These are phyloP conservation scores for Drosophila suzukii DNA, from an alignment of 1,140 invertebrate species.

Conservation along the genomic window DNA sequence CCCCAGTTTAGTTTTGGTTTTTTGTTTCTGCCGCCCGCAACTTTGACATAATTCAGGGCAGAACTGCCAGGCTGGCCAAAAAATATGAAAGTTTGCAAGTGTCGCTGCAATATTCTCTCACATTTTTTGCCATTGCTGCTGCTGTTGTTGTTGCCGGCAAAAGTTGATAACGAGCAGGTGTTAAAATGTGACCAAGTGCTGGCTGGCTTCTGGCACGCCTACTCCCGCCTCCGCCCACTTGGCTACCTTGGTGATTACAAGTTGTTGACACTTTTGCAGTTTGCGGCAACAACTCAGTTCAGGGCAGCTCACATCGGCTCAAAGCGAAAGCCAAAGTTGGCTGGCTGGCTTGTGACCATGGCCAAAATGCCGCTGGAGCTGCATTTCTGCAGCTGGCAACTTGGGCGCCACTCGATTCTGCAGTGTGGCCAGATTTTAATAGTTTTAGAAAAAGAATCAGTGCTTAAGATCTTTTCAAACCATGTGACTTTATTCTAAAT, in stretches of 20 bases:
- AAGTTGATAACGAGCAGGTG: conserved; percentile 83
- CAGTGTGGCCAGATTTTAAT: conserved; percentile 26
- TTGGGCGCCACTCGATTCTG: conserved; percentile 33
- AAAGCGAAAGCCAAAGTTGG: conserved; percentile 73
- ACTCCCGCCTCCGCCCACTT: conserved; percentile 3
- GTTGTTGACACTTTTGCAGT: conserved; percentile 81
- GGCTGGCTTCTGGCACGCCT: conserved; percentile 54
- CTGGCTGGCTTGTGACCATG: conserved; percentile 63
- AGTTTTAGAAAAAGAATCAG: neutral
- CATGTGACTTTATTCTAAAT: neutral
- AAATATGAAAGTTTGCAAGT: conserved; percentile 68
- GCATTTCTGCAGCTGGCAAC: conserved; percentile 49
- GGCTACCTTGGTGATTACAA: conserved; percentile 70
- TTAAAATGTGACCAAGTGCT: conserved; percentile 80
- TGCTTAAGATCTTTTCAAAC: neutral
- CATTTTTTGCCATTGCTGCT: conserved; percentile 31
- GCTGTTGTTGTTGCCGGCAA: conserved; percentile 65
- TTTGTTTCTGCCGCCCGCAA: conserved; percentile 46
- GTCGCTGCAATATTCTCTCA: conserved; percentile 55
- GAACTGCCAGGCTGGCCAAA: conserved; percentile 65
- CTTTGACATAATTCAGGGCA: conserved; percentile 81
- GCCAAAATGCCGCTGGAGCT: conserved; percentile 51
- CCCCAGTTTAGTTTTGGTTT: conserved; percentile 21
- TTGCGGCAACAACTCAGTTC: conserved; percentile 73
- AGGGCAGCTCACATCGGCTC: conserved; percentile 39